phyloP scores from a whole-genome alignment of 53 echinoderm and acorn worm species.

The Henricia sp. region DNA sequence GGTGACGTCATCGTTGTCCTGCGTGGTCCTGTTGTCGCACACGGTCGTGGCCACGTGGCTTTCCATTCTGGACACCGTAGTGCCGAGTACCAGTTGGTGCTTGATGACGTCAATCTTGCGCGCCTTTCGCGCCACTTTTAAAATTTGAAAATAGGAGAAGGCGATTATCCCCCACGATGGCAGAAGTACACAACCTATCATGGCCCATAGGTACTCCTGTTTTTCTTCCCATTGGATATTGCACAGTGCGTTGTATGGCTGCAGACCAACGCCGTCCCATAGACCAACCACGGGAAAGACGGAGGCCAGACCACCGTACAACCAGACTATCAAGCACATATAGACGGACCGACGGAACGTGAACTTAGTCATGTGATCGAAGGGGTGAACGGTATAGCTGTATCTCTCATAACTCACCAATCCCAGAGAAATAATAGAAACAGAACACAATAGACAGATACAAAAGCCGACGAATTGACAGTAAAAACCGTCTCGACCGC shows the following conservation, averaged over 20 bases:
- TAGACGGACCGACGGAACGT: slow-evolving; percentile 9
- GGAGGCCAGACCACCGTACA: slow-evolving; percentile 22
- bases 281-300: slow-evolving; percentile 53
- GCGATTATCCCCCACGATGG: slow-evolving; percentile 19
- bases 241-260: slow-evolving; percentile 46
- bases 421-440: slow-evolving; percentile 53
- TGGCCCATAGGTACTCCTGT: slow-evolving; percentile 22
- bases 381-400: slow-evolving; percentile 52
- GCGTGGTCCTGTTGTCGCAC: no score
- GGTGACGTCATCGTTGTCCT: slow-evolving; percentile 1
- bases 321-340: slow-evolving; percentile 33
- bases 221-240: slow-evolving; percentile 59
- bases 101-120: slow-evolving; percentile 20
- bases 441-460: slow-evolving; percentile 56
- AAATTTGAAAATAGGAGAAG: slow-evolving; percentile 40
- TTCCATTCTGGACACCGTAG: not conserved
- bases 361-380: slow-evolving; percentile 27
- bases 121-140: slow-evolving; percentile 56
- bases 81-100: not conserved
- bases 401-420: slow-evolving; percentile 59
- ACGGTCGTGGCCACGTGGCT: not conserved
- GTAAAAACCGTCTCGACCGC: slow-evolving; percentile 35
- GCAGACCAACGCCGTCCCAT: slow-evolving; percentile 53
- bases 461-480: slow-evolving; percentile 65
- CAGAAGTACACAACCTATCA: slow-evolving; percentile 22